Base-by-base conservation (phyloP, 23 tunicate genomes). In the Halocynthia aurantium region DNA sequence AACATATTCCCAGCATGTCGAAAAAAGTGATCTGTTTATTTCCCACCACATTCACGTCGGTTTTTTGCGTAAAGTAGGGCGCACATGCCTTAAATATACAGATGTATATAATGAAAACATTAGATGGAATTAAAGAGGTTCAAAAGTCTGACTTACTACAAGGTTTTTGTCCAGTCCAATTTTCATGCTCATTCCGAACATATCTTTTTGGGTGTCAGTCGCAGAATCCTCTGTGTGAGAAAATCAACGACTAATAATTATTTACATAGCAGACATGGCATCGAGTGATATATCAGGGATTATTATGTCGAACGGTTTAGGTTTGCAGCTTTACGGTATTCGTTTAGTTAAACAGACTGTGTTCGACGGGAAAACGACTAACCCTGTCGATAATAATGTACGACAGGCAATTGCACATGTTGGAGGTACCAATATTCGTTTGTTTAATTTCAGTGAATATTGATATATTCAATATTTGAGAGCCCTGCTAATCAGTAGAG, bases 1-100 rank as follows among this genome's bases (percentile, higher is more conserved):
- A 90, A 66, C 97, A 90, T 22, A 82, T 72, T 7, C 97, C 97
- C 17, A 81, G 61, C 53, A 86, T 84, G 74, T 81, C 85, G 71
- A 61, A 85, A 31, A 22, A 74, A 55, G 10, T 53, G 8, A n/a
- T 54, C 13, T 8, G 10, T 74, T 49, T 64, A 52, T 22, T 10
- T 21, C 6, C n/a, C 50, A 40, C 7, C 44, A 40, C 22, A 5
- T 17, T 51, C 15, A 52, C 65, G 54, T 22, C 31, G 20, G 82
- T 70, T 52, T 8, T 52, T 17, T 90, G 86, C 9, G 97, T 65
- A 22, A 74, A 90, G 53, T 71, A 54, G 6, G 97, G 97, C 10
- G 89, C 97, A 77, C 97, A 90, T 6, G 79, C 71, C 97, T 90
- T 51, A 53, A 76, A 69, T 57, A 68, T 18, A 65, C 10, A 22